Evolutionary conservation across 2,113 vertebrate genomes (phyloP), one percentile per base, ranked within the genome.

Genomic region (Candoia aspera): DNA sequence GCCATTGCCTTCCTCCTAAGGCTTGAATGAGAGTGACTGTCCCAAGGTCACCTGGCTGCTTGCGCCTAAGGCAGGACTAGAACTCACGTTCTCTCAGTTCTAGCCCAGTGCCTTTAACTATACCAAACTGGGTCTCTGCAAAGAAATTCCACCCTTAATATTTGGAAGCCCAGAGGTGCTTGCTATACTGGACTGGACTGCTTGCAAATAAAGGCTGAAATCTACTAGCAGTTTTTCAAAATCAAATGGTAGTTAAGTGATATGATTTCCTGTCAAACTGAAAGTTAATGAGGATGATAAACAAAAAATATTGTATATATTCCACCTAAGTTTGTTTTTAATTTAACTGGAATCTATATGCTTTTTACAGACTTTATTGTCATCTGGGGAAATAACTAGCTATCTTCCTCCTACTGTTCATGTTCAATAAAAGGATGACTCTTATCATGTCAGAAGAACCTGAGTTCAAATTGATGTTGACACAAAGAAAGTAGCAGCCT

Each of bases 271-370:
- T 54, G 19, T 84, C 97, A 96, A 97, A 96, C 95, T 96, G 84
- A 96, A 96, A 96, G 97, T 97, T 97, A 98, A 97, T 97, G 96
- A 97, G 96, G 90, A 94, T 59, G 91, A 95, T 90, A 87, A 94
- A 96, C 90, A 95, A 94, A 96, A 96, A 87, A 95, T 96, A 96
- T 94, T 96, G 90, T 96, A 84, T 92, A 62, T 90, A 42, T 84
- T 96, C 91, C 95, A 95, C 95, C 88, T 93, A 93, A 94, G 68
- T 94, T 93, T 94, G 92, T 93, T 96, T 95, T 95, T 97, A 95
- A 97, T 97, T 97, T 95, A 96, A 96, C 90, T 79, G 94, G 92
- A 93, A 96, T 87, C 91, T 92, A 64, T 96, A 95, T 92, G 90
- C 92, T 93, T 94, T 88, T 84, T 95, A n/a, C 87, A 90, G 87